Percentiles rank a stretch among this genome's conserved stretches.
Conservation (phyloP, 2,888 invertebrate genomes). For the Amphiduros pacificus region DNA sequence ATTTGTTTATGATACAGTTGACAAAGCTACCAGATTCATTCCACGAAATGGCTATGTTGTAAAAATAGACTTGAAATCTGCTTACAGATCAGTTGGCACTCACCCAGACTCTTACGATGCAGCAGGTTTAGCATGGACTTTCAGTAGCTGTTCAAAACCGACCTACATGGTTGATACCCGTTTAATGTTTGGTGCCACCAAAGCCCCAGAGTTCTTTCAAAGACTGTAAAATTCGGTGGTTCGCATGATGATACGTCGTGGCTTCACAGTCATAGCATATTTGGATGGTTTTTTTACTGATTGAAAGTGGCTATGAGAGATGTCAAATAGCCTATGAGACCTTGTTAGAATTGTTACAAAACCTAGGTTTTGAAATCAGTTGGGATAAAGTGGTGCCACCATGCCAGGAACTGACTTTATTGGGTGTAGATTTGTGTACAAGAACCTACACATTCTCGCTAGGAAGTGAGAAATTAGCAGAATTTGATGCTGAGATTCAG, state of each 20-base stretch:
- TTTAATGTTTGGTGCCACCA: not conserved
- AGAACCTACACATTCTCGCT: not conserved
- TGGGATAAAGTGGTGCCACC: slow-evolving; percentile 10
- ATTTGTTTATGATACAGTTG: not conserved
- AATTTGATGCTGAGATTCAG: not conserved
- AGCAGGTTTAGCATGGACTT: not conserved
- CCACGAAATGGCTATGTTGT: not conserved
- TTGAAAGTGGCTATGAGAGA: not conserved
- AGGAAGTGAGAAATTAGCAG: not conserved
- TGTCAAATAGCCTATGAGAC: not conserved
- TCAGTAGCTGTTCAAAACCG: not conserved
- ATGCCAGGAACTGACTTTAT: slow-evolving; percentile 5
- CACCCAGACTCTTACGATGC: not conserved
- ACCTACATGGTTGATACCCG: not conserved
- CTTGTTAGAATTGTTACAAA: not conserved
- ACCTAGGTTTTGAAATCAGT: slow-evolving; percentile 10
- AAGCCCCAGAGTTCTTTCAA: slow-evolving; percentile 9
- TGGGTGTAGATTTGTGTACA: slow-evolving; percentile 6
- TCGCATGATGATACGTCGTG: slow-evolving; percentile 7
- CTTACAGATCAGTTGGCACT: not conserved
- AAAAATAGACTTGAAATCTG: not conserved
- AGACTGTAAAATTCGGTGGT: not conserved
- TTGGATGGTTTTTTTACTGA: slow-evolving; percentile 15
- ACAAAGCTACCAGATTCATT: not conserved
- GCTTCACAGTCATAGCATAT: not conserved